Base-by-base conservation (phyloP, 2,888 invertebrate species). In the Ectemnius cavifrons region DNA sequence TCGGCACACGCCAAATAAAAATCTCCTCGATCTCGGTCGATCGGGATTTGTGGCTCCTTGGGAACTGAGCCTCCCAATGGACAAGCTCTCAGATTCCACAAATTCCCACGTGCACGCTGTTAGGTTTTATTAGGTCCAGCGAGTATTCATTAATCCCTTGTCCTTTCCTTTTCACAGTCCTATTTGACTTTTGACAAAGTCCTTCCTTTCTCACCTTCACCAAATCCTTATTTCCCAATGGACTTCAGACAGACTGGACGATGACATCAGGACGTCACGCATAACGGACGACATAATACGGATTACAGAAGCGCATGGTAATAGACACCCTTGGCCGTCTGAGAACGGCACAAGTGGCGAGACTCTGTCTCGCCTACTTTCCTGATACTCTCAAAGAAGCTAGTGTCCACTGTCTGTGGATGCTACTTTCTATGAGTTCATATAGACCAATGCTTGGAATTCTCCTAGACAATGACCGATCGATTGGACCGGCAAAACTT, bases 1-100 rank as follows among this genome's bases (percentile, higher is more conserved):
- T 92, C 92, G 61, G 94, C 92, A 47, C 94, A 95, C 77, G 80
- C 78, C 2, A 85, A 87, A 70, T 84, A 73, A 84, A 18, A 57
- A 47, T n/a, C 16, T 5, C 3, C 1, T 2, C 56, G 62, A 67
- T 46, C 66, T 27, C 13, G 56, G 2, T 14, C 20, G 60, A 49
- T 52, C 52, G 52, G 60, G 37, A 64, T 61, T 72, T 60, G 63
- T 46, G 62, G 62, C 14, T 57, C 60, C 46, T 23, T 14, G 63
- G 14, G n/a, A 20, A 45, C 13, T 6, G 23, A 20, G 20, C 8
- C 45, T 47, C 28, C 46, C 45, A 13, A 8, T n/a, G 49, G 1
- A 58, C 46, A 20, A 62, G 58, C 28, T 37, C 47, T 61, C 58
- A 37, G 49, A 3, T n/a, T 6, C n/a, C 59, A 59, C 61, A 46